phyloP scores from a whole-genome alignment of 1,140 invertebrate genomes.

The Papilio aristodemus region DNA sequence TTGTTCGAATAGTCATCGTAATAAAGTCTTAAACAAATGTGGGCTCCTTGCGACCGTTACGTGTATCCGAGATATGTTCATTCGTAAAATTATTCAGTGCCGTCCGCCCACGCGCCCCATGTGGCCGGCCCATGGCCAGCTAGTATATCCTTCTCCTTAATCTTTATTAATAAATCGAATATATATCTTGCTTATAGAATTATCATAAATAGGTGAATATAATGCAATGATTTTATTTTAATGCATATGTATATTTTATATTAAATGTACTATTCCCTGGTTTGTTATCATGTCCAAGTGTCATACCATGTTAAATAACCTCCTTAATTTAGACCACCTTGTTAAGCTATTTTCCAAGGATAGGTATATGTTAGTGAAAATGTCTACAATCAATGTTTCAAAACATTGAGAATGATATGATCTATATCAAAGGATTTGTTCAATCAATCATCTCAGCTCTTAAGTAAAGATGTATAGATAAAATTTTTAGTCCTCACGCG shows the following conservation, averaged over 20 bases:
- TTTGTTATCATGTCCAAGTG: too few relatives aligned
- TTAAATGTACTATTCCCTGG: too few relatives aligned
- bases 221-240: neutral
- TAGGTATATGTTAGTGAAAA: neutral
- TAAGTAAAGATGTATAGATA: slow-evolving; percentile 29
- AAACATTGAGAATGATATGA: slow-evolving; percentile 20
- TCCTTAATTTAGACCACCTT: too few relatives aligned
- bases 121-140: neutral
- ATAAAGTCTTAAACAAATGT: slow-evolving; percentile 26
- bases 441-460: slow-evolving; percentile 23
- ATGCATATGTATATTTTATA: neutral
- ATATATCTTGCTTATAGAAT: slow-evolving; percentile 29
- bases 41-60: slow-evolving; percentile 8
- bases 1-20: neutral
- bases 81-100: slow-evolving; percentile 27
- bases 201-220: slow-evolving; percentile 27
- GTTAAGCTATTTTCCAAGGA: too few relatives aligned
- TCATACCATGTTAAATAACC: too few relatives aligned
- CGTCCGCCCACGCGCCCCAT: slow-evolving; percentile 26
- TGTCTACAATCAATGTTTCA: neutral
- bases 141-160: slow-evolving; percentile 32
- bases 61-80: slow-evolving; percentile 26
- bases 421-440: slow-evolving; percentile 28
- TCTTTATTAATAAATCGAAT: slow-evolving; percentile 34
- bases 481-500: slow-evolving; percentile 26